Evolutionary conservation across 2,113 vertebrate genomes (phyloP), one percentile per base, ranked within the genome.

Genomic region (Henicopernis longicauda): DNA sequence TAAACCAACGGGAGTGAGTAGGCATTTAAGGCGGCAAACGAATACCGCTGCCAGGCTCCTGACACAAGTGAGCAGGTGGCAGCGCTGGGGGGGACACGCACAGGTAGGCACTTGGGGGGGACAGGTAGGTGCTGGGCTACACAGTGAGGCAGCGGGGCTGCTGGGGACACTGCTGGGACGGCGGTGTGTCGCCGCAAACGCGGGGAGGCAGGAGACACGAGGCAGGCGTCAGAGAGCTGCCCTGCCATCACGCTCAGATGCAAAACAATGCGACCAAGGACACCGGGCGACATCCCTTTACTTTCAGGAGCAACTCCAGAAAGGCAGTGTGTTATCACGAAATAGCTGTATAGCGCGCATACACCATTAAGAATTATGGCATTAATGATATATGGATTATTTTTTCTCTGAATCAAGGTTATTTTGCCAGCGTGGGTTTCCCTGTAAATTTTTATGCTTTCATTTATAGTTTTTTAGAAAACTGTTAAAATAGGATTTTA

Each of bases 281-380:
- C 42, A 62, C 18, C 0, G 1, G 31, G 80, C 0, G 2, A 57
- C 10, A 1, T 32, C n/a, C 38, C 81, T 83, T 62, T 42, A 31
- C 42, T 69, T 79, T 45, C 47, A 31, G 74, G 76, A 78, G 76
- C 44, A 50, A 31, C 21, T 16, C 47, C 6, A 4, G 69, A 54
- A 42, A 84, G 55, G 61, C 29, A 36, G 31, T 6, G 7, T 12
- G 22, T 82, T 54, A 29, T 26, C 13, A 10, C 1, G 40, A 78
- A 77, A 55, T 67, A 74, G 42, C 59, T 42, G 20, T 17, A 3
- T 27, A 38, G 3, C 1, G 1, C n/a, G 58, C 2, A 0, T 11
- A 44, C 16, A 3, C 16, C 1, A 2, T 49, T 66, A 82, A 57
- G 16, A 80, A 86, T 50, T 29, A 63, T 42, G 83, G 50, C 23